Conservation (phyloP, 2,113 vertebrate species). For the Pteruthius melanotis region DNA sequence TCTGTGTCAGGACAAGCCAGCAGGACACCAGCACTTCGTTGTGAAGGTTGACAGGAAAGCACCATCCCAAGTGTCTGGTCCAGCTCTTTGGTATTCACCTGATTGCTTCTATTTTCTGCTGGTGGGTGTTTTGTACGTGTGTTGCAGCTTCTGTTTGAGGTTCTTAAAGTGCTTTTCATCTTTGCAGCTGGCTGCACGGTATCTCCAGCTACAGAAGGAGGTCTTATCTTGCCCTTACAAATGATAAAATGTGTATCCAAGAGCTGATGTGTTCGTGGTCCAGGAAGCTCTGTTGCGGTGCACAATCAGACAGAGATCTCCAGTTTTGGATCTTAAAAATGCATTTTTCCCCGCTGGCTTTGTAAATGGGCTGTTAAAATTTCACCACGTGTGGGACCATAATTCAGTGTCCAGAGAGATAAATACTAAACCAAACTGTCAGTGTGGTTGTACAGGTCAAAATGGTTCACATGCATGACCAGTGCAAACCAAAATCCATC, state of each 20-base stretch:
- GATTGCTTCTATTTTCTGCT: neutral
- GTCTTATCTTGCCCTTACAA: conserved; percentile 12
- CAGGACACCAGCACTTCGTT: fast-evolving
- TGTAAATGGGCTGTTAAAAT: neutral
- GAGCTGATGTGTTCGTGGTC: neutral
- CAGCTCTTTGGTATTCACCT: neutral
- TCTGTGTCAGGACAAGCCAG: neutral
- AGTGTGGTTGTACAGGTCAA: neutral
- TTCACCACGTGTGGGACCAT: neutral
- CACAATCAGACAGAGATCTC: neutral
- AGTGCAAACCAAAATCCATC: neutral
- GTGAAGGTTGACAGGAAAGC: neutral
- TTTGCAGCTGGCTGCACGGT: neutral
- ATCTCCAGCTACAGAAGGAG: neutral
- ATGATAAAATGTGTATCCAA: neutral
- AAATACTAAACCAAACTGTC: neutral
- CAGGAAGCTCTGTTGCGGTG: neutral
- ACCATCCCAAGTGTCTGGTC: neutral
- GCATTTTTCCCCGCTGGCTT: neutral
- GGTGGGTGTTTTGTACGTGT: neutral
- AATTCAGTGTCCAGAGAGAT: neutral
- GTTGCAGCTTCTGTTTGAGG: conserved; percentile 1
- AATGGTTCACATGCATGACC: neutral
- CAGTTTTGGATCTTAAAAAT: neutral
- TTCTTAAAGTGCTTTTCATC: conserved; percentile 5